These are phyloP conservation scores for Callospermophilus lateralis DNA, from an alignment of 2,113 vertebrate genomes.

Conservation along the genomic window DNA sequence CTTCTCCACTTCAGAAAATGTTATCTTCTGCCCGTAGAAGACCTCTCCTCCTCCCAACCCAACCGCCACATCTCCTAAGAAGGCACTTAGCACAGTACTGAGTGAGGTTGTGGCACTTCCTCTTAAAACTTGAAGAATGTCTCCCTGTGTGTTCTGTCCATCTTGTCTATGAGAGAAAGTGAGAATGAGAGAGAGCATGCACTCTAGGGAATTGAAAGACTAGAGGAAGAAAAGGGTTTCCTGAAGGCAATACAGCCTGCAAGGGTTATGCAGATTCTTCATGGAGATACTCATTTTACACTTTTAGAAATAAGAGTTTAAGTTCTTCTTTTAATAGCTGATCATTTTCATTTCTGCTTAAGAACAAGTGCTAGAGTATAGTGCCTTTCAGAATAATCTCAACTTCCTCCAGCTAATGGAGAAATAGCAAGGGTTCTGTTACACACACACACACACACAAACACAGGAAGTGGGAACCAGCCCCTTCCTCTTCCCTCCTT, in stretches of 20 bases:
- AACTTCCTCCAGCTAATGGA: not conserved
- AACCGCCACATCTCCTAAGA: no score
- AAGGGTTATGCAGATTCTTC: not conserved
- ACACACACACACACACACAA: no score
- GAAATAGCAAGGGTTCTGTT: not conserved
- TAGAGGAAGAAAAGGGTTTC: not conserved
- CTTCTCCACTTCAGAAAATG: not conserved
- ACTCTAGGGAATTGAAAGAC: not conserved
- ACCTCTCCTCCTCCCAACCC: rapidly evolving
- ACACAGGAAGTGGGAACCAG: no score
- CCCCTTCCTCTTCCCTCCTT: no score
- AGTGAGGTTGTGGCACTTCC: not conserved
- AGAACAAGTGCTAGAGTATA: not conserved
- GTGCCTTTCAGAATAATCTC: not conserved
- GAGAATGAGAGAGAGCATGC: rapidly evolving
- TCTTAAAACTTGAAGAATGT: not conserved
- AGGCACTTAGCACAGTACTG: not conserved
- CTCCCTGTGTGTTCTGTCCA: not conserved
- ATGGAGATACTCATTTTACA: not conserved
- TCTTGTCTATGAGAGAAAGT: not conserved
- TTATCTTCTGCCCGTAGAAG: not conserved
- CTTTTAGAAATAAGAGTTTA: not conserved
- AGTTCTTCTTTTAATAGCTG: not conserved
- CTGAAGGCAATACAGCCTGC: not conserved
- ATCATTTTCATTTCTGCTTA: not conserved